Evolutionary conservation across 53 echinoderm and acorn worm species (phyloP).

Genomic region (Zoroaster sp.): DNA sequence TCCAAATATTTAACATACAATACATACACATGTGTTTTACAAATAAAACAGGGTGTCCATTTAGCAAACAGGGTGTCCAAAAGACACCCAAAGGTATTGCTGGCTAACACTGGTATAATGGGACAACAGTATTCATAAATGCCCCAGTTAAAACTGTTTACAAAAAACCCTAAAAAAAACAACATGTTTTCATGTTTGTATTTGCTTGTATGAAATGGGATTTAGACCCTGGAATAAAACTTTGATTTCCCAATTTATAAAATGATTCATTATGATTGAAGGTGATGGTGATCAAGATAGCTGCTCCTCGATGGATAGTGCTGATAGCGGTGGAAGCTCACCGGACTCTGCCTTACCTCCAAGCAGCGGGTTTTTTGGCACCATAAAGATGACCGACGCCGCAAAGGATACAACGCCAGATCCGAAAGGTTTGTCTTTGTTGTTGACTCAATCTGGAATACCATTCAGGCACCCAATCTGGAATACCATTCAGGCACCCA

Average conservation of each 20-base stretch:
- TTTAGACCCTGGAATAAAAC: no score
- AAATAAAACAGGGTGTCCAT: no score
- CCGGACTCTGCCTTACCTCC: slow-evolving; percentile 46
- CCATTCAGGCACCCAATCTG: no score
- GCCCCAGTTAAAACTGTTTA: no score
- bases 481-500: no score
- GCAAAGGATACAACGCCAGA: neutral
- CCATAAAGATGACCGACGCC: neutral
- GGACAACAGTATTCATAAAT: neutral
- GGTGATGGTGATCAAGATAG: slow-evolving; percentile 47
- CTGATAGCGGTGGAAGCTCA: slow-evolving; percentile 40
- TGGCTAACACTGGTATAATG: no score
- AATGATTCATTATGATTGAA: neutral
- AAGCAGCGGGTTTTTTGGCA: slow-evolving; percentile 15
- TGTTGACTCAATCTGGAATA: neutral
- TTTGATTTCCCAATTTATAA: no score
- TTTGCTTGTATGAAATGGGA: no score
- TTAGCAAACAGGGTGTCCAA: no score
- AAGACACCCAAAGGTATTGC: no score
- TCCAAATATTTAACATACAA: no score
- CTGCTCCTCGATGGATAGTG: slow-evolving; percentile 47
- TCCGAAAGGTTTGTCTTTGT: neutral
- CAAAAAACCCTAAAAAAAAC: neutral
- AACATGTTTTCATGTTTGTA: neutral
- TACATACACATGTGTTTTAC: no score